These are phyloP conservation scores for Zaprionus africanus DNA, from an alignment of 1,140 invertebrate genomes.

Conservation along the genomic window DNA sequence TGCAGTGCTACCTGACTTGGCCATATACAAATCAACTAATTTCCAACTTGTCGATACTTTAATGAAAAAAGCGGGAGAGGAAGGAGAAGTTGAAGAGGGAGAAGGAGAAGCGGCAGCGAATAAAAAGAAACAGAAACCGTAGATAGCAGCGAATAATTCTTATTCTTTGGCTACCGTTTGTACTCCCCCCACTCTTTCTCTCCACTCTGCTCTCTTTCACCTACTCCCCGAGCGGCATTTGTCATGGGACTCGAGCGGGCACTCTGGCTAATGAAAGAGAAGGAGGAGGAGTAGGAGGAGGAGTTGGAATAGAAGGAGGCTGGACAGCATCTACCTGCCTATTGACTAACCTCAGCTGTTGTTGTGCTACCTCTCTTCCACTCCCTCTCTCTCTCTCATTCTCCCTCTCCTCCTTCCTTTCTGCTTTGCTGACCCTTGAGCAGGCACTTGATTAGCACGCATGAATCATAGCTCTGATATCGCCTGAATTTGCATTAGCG, in stretches of 20 bases:
- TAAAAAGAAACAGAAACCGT: constrained; percentile 22
- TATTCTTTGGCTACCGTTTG: constrained; percentile 32
- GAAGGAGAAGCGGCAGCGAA: neutral
- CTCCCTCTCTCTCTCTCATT: neutral
- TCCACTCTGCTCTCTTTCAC: neutral
- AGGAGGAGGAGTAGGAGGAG: neutral
- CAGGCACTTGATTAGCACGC: constrained; percentile 1
- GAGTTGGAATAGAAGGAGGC: neutral
- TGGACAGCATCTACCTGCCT: neutral
- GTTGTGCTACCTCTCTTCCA: neutral
- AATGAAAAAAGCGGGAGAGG: constrained; percentile 54
- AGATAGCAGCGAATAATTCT: constrained; percentile 37
- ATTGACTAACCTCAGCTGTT: neutral
- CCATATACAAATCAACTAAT: constrained; percentile 77
- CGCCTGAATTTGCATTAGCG: constrained; percentile 4
- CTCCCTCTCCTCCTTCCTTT: neutral
- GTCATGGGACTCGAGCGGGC: constrained; percentile 21
- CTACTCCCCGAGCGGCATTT: constrained; percentile 15
- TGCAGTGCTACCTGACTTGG: constrained; percentile 36
- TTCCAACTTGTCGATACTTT: constrained; percentile 71
- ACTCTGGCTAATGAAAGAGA: constrained; percentile 10
- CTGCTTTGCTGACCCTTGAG: neutral
- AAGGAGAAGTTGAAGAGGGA: neutral
- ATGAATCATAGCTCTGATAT: constrained; percentile 4
- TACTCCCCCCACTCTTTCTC: neutral